Evolutionary conservation across 53 echinoderm and acorn worm genomes (phyloP), one percentile per base, ranked within the genome.

Genomic region (Crossaster papposus): DNA sequence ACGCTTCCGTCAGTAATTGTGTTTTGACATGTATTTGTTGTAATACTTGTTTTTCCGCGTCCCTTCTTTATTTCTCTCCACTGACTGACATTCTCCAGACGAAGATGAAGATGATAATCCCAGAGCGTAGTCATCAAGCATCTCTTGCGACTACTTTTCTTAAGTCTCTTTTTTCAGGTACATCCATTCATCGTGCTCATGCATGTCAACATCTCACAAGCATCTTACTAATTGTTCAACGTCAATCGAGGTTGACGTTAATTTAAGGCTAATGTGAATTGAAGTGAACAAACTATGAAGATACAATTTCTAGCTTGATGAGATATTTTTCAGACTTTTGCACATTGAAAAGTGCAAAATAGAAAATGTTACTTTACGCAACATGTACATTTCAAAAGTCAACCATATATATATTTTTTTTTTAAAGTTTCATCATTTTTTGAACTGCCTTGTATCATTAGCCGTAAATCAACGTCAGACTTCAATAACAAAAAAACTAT

Each of bases 61-160:
- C 15, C 17, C 74, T 34, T 3, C 35, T 34, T 12, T 73, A 24
- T 34, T 14, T 73, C 35, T 70, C 22, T 20, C 17, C 68, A 28
- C 74, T 17, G 74, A 12, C 34, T n/a, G 30, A 3, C 78, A 18
- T 51, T 50, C 78, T 78, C 15, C 78, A 78, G 78, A 52, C 8
- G 53, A 78, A 2, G 78, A 78, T 37, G 68, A 58, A 2, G 75
- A 78, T 38, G 78, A 78, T 0, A 78, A 78, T 26, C 78, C 78
- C 13, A 18, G 6, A 24, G 78, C 50, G 78, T 78, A 78, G 34
- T 36, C 34, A 2, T 3, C 36, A 0, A 17, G 31, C 24, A 8
- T 44, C 44, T 9, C 44, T 18, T 22, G 34, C 0, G 35, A 18
- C 75, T 14, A 10, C 34, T 74, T 68, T 68, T 33, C 28, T 29